Evolutionary conservation across 2,888 invertebrate species (phyloP).

Genomic region (Salpingus planirostris): DNA sequence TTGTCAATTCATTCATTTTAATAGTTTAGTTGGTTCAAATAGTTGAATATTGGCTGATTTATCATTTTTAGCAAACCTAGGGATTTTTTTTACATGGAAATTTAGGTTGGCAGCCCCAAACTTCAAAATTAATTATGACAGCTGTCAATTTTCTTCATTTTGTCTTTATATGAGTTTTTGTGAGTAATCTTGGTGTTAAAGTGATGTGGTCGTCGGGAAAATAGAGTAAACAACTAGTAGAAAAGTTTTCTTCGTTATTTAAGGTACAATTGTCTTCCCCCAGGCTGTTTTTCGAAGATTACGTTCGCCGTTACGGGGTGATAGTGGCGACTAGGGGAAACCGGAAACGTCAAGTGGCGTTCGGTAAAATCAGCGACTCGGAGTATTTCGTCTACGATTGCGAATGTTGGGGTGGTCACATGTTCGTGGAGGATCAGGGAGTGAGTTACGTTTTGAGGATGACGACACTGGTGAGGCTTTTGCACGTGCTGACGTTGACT

Average conservation of each 20-base stretch:
- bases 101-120: neutral
- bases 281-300: constrained; percentile 47
- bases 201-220: no score
- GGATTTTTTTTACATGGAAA: neutral
- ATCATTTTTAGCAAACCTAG: no score
- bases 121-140: no score
- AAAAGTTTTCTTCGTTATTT: neutral
- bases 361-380: constrained; percentile 35
- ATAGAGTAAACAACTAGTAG: no score
- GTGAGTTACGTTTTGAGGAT: constrained; percentile 50
- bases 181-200: no score
- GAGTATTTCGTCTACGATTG: constrained; percentile 64
- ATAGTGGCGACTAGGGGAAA: constrained; percentile 47
- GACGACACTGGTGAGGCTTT: constrained; percentile 40
- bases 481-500: constrained; percentile 55
- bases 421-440: constrained; percentile 46
- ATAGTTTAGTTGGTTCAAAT: no score
- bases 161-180: no score
- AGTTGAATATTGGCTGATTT: no score
- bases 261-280: constrained; percentile 1
- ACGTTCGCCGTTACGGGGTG: constrained; percentile 47
- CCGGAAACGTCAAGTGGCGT: constrained; percentile 30
- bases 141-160: no score
- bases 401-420: constrained; percentile 51
- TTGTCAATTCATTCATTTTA: no score